Conservation (phyloP, 2,888 invertebrate species). For the Trissoscelio sp. region DNA sequence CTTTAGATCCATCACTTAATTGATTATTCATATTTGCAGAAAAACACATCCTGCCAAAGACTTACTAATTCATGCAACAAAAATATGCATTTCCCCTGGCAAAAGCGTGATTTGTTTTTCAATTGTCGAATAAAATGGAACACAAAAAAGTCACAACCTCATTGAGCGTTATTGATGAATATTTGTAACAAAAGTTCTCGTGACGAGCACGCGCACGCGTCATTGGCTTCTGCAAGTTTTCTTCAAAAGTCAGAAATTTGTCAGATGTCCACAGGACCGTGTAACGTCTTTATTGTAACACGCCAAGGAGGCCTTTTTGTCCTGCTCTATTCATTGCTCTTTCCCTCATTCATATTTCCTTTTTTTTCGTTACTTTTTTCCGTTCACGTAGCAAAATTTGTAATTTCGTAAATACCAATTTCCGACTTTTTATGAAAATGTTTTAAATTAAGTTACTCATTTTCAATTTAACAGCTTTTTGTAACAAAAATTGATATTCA, state of each 20-base stretch:
- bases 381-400: neutral
- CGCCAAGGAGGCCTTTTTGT: constrained; percentile 62
- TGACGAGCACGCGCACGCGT: constrained; percentile 57
- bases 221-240: constrained; percentile 56
- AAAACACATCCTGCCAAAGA: constrained; percentile 55
- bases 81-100: constrained; percentile 31
- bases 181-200: constrained; percentile 59
- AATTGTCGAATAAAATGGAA: constrained; percentile 26
- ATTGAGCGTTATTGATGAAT: constrained; percentile 66
- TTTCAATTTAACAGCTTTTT: neutral
- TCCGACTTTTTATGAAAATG: neutral
- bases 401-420: constrained; percentile 2
- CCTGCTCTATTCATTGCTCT: constrained; percentile 53
- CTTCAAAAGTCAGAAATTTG: constrained; percentile 77
- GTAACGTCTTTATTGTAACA: constrained; percentile 77
- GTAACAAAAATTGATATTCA: neutral
- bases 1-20: constrained; percentile 28
- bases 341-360: constrained; percentile 29
- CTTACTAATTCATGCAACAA: constrained; percentile 52
- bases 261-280: constrained; percentile 76
- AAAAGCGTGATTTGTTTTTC: constrained; percentile 47
- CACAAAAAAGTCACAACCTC: constrained; percentile 64
- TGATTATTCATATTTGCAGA: constrained; percentile 50
- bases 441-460: neutral
- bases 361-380: constrained; percentile 37